Conservation (phyloP, 2,797 vertebrate genomes). For the Sylvilagus floridanus region DNA sequence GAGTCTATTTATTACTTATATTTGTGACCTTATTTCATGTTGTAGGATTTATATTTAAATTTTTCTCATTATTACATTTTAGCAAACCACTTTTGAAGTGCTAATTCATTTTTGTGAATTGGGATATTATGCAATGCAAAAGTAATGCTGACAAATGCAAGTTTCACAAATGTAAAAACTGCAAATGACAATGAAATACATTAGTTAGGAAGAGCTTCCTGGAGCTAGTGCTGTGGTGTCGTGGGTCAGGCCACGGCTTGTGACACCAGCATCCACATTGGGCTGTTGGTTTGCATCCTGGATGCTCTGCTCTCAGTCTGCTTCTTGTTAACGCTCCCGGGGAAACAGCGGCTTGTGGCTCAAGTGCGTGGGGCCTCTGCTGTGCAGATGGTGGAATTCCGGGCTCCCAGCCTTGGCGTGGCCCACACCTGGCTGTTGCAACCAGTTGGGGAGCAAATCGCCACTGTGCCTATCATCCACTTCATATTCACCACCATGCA, state of each 20-base stretch:
- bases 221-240: too few relatives aligned
- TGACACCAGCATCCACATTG: too few relatives aligned
- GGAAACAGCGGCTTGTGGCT: too few relatives aligned
- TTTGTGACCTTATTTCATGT: not conserved
- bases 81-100: conserved; percentile 28
- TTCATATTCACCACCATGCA: not conserved
- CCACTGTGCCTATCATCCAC: not conserved
- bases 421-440: too few relatives aligned
- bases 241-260: too few relatives aligned
- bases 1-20: not conserved
- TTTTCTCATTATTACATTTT: conserved; percentile 34
- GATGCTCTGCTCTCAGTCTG: too few relatives aligned
- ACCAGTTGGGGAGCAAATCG: too few relatives aligned
- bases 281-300: too few relatives aligned
- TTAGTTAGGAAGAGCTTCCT: not conserved
- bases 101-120: conserved; percentile 22
- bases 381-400: too few relatives aligned
- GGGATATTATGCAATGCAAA: not conserved
- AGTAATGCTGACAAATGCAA: not conserved
- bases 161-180: not conserved
- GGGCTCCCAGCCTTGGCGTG: too few relatives aligned
- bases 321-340: too few relatives aligned
- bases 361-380: too few relatives aligned
- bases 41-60: conserved; percentile 39
- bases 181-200: not conserved